Evolutionary conservation across 2,888 invertebrate species (phyloP).

Genomic region (Thera britannica): DNA sequence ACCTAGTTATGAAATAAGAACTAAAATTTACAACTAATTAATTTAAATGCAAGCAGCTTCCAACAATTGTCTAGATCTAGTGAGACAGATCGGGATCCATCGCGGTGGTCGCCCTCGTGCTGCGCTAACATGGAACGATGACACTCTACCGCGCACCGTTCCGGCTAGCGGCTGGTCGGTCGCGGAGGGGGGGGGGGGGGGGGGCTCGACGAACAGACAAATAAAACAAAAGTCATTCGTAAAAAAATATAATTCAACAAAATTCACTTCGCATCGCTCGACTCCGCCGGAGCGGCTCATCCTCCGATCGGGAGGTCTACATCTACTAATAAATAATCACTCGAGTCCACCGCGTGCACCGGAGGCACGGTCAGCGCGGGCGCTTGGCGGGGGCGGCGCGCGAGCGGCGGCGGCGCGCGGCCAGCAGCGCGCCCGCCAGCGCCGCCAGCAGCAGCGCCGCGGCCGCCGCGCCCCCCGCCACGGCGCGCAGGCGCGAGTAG

Average conservation of each 20-base stretch:
- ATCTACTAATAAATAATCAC: conserved; percentile 15
- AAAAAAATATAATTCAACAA: conserved; percentile 21
- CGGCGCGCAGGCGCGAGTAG: conserved; percentile 88
- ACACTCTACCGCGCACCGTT: background rate
- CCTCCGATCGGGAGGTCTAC: background rate
- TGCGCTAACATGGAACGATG: too few relatives aligned
- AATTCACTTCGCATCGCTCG: background rate
- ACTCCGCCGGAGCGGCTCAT: background rate
- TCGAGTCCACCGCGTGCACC: conserved; percentile 23
- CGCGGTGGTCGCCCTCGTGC: too few relatives aligned
- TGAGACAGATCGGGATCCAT: background rate
- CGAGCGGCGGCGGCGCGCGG: conserved; percentile 58
- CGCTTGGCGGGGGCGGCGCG: conserved; percentile 20
- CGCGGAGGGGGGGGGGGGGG: background rate
- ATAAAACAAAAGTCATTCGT: conserved; percentile 1
- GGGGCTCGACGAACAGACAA: background rate
- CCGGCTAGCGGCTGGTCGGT: too few relatives aligned
- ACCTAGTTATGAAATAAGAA: too few relatives aligned
- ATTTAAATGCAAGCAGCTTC: too few relatives aligned
- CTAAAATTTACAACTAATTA: too few relatives aligned
- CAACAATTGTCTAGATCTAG: too few relatives aligned
- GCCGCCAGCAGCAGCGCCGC: conserved; percentile 88
- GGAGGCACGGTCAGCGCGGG: conserved; percentile 22
- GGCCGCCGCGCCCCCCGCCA: conserved; percentile 89
- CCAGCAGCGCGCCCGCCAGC: conserved; percentile 85